Conservation (phyloP, 1,140 invertebrate species). For the Pseudobourletiella spinata region DNA sequence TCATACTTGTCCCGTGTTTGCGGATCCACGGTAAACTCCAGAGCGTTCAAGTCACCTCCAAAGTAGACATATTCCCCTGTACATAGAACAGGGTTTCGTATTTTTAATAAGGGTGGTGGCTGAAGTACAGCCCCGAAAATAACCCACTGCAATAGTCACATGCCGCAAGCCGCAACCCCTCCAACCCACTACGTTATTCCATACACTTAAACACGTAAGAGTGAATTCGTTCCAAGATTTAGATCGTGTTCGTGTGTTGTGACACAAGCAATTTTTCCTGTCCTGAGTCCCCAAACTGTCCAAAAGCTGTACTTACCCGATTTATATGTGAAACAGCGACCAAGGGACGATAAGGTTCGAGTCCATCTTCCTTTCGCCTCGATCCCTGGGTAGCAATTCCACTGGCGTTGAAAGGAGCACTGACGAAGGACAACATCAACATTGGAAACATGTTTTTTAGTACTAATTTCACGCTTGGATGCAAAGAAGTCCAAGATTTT, state of each 20-base stretch:
- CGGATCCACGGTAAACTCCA: constrained; percentile 5
- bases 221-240: background rate
- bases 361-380: constrained; percentile 13
- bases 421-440: background rate
- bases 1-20: constrained; percentile 4
- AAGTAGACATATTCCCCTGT: background rate
- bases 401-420: constrained; percentile 3
- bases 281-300: too few relatives aligned
- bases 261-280: too few relatives aligned
- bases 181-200: too few relatives aligned
- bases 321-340: constrained; percentile 14
- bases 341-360: background rate
- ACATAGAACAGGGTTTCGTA: background rate
- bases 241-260: too few relatives aligned
- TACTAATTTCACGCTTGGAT: background rate
- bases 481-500: background rate
- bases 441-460: background rate
- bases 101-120: background rate
- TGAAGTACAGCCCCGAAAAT: background rate
- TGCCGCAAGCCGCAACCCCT: too few relatives aligned
- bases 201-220: background rate
- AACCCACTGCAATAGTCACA: background rate
- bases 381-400: background rate
- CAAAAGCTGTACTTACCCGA: constrained; percentile 1
- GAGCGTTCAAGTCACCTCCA: constrained; percentile 10